These are phyloP conservation scores for Dermochelys coriacea DNA, from an alignment of 2,797 vertebrate genomes.

Conservation along the genomic window DNA sequence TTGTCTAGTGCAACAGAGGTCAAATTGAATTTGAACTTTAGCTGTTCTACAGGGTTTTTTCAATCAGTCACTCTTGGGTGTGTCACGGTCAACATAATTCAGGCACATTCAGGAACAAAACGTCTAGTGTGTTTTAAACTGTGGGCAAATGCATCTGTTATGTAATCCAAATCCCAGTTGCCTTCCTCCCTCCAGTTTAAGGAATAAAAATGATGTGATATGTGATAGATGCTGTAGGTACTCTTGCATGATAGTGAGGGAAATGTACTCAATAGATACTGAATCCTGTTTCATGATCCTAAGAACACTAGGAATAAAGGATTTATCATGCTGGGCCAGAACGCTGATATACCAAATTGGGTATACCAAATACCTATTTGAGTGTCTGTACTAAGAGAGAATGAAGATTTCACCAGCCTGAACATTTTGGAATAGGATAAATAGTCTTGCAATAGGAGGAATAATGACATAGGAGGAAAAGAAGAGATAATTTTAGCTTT, in stretches of 20 bases:
- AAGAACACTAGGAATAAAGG: not conserved
- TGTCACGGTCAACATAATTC: not conserved
- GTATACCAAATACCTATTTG: not conserved
- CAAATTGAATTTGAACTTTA: constrained; percentile 59
- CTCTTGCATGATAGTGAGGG: not conserved
- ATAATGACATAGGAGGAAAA: not conserved
- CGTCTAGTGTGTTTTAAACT: not conserved
- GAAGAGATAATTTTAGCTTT: not conserved
- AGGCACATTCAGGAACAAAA: not conserved
- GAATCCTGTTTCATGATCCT: not conserved
- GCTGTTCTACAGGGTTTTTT: too few relatives aligned
- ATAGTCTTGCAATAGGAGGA: not conserved
- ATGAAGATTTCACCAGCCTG: not conserved
- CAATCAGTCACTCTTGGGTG: constrained; percentile 6
- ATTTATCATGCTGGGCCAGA: not conserved
- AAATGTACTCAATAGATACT: not conserved
- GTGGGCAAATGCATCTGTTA: not conserved
- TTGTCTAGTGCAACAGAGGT: constrained; percentile 51
- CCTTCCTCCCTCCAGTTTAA: not conserved
- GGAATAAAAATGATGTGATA: not conserved
- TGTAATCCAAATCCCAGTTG: not conserved
- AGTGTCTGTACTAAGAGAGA: not conserved
- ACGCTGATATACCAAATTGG: not conserved
- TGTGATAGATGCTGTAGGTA: not conserved
- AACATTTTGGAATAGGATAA: not conserved